These are phyloP conservation scores for Pelvicachromis taeniatus DNA, from an alignment of 2,113 vertebrate species.

Conservation along the genomic window DNA sequence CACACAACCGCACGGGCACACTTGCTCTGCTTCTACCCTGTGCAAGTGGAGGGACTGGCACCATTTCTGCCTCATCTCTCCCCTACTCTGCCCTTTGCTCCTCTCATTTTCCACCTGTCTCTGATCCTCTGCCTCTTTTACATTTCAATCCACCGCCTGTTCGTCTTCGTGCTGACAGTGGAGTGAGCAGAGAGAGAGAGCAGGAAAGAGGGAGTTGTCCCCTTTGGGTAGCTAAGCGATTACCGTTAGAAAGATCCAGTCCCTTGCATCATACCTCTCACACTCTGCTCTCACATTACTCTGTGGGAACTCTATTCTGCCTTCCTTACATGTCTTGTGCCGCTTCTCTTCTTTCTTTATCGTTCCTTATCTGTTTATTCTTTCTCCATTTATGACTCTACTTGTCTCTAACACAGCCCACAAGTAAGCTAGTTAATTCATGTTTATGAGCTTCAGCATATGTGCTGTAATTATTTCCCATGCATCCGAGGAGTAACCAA, in stretches of 20 bases:
- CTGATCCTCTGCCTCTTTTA: slow-evolving; percentile 63
- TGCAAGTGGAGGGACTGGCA: neutral
- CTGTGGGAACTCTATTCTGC: slow-evolving; percentile 49
- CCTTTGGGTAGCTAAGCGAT: slow-evolving; percentile 68
- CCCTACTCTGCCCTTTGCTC: slow-evolving; percentile 52
- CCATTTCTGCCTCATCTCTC: slow-evolving; percentile 40
- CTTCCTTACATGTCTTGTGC: slow-evolving; percentile 42
- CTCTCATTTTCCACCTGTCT: slow-evolving; percentile 65
- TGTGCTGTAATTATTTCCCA: slow-evolving; percentile 5
- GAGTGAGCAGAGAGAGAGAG: slow-evolving; percentile 20
- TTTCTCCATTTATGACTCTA: slow-evolving; percentile 31
- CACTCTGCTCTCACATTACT: slow-evolving; percentile 41
- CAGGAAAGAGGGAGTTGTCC: slow-evolving; percentile 49
- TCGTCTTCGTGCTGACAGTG: slow-evolving; percentile 39
- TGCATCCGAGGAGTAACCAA: neutral
- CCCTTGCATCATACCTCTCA: slow-evolving; percentile 63
- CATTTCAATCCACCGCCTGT: slow-evolving; percentile 63
- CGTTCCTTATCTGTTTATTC: slow-evolving; percentile 24
- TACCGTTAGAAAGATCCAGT: slow-evolving; percentile 66
- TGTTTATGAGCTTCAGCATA: neutral
- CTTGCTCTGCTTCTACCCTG: neutral
- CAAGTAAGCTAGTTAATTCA: slow-evolving; percentile 29
- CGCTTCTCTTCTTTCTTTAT: slow-evolving; percentile 12
- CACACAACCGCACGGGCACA: neutral
- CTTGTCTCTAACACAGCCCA: slow-evolving; percentile 40